These are phyloP conservation scores for Salvelinus namaycush DNA, from an alignment of 2,113 vertebrate genomes.

Conservation along the genomic window DNA sequence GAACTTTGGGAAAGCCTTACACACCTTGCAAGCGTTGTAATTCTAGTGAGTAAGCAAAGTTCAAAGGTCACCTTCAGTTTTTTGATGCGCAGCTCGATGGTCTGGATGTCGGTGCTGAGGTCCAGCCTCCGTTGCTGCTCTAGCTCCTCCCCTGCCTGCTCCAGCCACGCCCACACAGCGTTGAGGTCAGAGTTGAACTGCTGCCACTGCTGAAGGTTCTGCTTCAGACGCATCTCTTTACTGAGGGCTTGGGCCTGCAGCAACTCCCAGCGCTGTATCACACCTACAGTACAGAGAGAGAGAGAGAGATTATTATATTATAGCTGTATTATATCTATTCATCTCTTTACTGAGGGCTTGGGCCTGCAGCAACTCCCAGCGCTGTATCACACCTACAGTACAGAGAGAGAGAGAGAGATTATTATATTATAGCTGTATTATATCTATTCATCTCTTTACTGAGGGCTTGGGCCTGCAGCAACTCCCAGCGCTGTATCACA, in stretches of 20 bases:
- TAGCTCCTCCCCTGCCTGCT: slow-evolving; percentile 83
- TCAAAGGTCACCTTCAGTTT: slow-evolving; percentile 85
- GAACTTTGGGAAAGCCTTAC: no score
- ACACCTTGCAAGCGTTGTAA: no score
- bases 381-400: no score
- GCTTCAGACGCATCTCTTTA: slow-evolving; percentile 91
- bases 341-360: no score
- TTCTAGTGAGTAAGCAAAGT: neutral
- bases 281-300: slow-evolving; percentile 62
- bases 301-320: no score
- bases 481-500: no score
- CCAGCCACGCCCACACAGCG: slow-evolving; percentile 84
- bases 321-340: no score
- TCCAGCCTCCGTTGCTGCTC: slow-evolving; percentile 80
- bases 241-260: slow-evolving; percentile 92
- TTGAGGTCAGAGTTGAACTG: slow-evolving; percentile 90
- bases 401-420: no score
- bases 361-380: no score
- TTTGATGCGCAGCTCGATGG: slow-evolving; percentile 86
- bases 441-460: no score
- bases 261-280: slow-evolving; percentile 97
- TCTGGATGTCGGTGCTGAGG: slow-evolving; percentile 85
- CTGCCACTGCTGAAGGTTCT: slow-evolving; percentile 94
- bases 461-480: no score
- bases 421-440: no score